phyloP scores from a whole-genome alignment of 2,888 invertebrate species.

The Harpalus rufipes region DNA sequence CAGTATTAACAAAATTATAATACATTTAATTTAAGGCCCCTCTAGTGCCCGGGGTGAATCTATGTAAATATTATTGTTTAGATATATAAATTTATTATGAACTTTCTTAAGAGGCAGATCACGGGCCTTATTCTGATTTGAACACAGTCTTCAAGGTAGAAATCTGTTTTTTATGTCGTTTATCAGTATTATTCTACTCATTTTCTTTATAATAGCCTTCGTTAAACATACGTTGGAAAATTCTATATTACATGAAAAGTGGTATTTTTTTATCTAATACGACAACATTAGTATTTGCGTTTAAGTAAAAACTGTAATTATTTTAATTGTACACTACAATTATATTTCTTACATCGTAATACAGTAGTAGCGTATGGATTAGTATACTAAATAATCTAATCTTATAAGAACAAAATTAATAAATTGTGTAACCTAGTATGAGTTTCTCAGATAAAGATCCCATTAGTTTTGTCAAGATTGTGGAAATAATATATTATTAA shows the following conservation, averaged over 20 bases:
- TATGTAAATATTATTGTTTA: too few species aligned
- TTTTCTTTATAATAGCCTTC: not conserved
- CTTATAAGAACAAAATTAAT: not conserved
- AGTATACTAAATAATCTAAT: not conserved
- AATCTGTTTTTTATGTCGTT: not conserved
- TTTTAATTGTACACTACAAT: constrained; percentile 4
- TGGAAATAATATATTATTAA: not conserved
- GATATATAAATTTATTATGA: too few species aligned
- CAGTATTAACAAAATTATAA: too few species aligned
- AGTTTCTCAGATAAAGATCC: not conserved
- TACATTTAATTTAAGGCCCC: too few species aligned
- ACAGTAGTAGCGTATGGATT: not conserved
- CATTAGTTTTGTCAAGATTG: too few species aligned
- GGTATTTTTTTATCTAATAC: constrained; percentile 17
- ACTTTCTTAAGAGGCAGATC: too few species aligned
- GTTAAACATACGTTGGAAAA: not conserved
- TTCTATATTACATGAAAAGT: constrained; percentile 9
- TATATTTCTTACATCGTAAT: not conserved
- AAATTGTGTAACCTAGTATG: not conserved
- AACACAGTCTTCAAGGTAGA: too few species aligned
- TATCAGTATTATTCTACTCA: not conserved
- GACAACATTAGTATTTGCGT: constrained; percentile 6
- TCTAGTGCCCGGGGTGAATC: too few species aligned
- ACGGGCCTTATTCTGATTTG: too few species aligned
- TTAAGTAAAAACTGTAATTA: constrained; percentile 9